Evolutionary conservation across 53 echinoderm and acorn worm genomes (phyloP).

Genomic region (Temnopleurus reevesii): DNA sequence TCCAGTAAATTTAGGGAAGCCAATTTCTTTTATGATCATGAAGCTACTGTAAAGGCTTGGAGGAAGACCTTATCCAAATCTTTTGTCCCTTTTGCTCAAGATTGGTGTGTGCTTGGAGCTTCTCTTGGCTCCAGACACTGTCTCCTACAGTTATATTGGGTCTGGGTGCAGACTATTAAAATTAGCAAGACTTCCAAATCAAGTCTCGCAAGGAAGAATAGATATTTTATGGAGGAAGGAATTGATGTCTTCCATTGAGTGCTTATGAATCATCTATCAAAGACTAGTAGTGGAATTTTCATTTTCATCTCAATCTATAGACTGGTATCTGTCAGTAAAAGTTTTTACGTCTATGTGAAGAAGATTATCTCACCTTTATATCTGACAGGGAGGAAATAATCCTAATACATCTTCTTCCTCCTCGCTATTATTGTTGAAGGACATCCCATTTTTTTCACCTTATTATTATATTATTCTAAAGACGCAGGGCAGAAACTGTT

Average conservation of each 20-base stretch:
- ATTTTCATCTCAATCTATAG: background rate
- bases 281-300: background rate
- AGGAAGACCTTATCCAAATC: too few relatives aligned
- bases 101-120: too few relatives aligned
- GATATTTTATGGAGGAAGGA: conserved; percentile 7
- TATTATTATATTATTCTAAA: too few relatives aligned
- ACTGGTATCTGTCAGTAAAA: background rate
- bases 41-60: too few relatives aligned
- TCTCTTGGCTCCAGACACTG: too few relatives aligned
- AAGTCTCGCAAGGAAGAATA: background rate
- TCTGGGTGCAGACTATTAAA: background rate
- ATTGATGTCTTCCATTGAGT: background rate
- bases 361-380: background rate
- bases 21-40: too few relatives aligned
- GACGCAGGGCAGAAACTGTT: too few relatives aligned
- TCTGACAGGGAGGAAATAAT: background rate
- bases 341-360: background rate
- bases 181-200: conserved; percentile 3
- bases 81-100: too few relatives aligned
- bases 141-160: background rate
- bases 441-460: too few relatives aligned
- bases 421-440: background rate
- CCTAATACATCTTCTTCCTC: background rate
- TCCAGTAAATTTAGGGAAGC: too few relatives aligned
- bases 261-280: conserved; percentile 6